Base-by-base conservation (phyloP, 2,113 vertebrate species). In the Alouatta palliata region DNA sequence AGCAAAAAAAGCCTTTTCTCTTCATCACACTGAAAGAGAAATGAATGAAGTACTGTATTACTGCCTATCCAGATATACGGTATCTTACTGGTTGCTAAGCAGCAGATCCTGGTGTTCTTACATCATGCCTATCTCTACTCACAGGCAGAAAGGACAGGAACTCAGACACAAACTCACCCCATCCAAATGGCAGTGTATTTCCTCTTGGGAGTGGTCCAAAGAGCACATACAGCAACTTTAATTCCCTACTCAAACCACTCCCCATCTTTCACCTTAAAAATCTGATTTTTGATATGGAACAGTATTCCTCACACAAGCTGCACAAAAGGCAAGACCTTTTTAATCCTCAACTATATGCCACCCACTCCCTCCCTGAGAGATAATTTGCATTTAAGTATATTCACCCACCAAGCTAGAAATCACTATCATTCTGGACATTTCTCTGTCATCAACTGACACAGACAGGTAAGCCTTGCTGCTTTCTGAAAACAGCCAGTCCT, bases 121-220 rank as follows among this genome's bases (percentile, higher is more conserved):
- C 17, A 94, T 89, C 73, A 40, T n/a, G 25, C 5, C 68, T 21
- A 32, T 79, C 45, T 88, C 86, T 68, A 86, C 3, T 64, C 14
- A 90, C 47, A 95, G 12, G 45, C 66, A 96, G 20, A 76, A 96
- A 97, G 32, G 68, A 83, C 43, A 84, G 43, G 49, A 90, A 87
- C 37, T 80, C 80, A 73, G 71, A n/a, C 90, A 90, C 66, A 71
- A 94, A 81, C 20, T 43, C 0, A 0, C 21, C 37, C 40, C 25
- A 54, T 10, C 10, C n/a, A 89, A 91, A 87, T 3, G 45, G 30
- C 92, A 90, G 13, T 75, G 37, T 37, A 43, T 73, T 66, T 75
- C 49, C 30, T 66, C 85, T 71, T 32, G 13, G 80, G 76, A 84
- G 61, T 54, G 30, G 30, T 49, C 76, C 79, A 27, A 95, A 35